Conservation (phyloP, 1,140 invertebrate species). For the Euura saliciscinereae region DNA sequence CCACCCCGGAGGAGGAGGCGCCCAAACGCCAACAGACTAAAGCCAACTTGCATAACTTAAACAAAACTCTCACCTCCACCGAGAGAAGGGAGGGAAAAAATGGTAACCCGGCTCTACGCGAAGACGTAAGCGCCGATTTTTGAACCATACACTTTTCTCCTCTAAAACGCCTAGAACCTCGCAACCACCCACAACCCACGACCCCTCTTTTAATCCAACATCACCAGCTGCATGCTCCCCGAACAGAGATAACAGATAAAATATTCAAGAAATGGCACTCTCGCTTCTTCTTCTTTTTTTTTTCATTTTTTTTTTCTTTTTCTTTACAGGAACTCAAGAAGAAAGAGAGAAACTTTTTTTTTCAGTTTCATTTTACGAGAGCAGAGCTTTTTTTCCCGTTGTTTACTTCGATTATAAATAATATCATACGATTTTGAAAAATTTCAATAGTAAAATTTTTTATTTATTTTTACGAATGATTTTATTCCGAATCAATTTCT, state of each 20-base stretch:
- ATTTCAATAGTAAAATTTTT: no score
- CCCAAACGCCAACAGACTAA: neutral
- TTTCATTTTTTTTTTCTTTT: no score
- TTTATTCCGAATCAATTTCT: no score
- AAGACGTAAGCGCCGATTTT: neutral
- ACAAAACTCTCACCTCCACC: neutral
- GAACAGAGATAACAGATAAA: constrained; percentile 4
- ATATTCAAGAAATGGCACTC: constrained; percentile 2
- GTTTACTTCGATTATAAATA: no score
- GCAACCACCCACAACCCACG: neutral
- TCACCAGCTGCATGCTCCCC: neutral
- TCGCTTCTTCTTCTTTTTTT: neutral
- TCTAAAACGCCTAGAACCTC: neutral
- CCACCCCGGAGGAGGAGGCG: neutral
- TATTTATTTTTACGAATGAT: no score
- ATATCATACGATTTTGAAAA: no score
- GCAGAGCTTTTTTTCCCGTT: no score
- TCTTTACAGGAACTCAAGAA: no score
- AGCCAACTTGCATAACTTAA: constrained; percentile 11
- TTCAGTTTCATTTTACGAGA: no score
- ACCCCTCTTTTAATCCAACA: constrained; percentile 1
- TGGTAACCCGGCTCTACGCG: neutral
- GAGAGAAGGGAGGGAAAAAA: neutral
- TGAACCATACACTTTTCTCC: neutral
- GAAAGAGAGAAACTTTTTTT: no score